phyloP scores from a whole-genome alignment of 1,140 invertebrate species.

The Drosophila ogumai region DNA sequence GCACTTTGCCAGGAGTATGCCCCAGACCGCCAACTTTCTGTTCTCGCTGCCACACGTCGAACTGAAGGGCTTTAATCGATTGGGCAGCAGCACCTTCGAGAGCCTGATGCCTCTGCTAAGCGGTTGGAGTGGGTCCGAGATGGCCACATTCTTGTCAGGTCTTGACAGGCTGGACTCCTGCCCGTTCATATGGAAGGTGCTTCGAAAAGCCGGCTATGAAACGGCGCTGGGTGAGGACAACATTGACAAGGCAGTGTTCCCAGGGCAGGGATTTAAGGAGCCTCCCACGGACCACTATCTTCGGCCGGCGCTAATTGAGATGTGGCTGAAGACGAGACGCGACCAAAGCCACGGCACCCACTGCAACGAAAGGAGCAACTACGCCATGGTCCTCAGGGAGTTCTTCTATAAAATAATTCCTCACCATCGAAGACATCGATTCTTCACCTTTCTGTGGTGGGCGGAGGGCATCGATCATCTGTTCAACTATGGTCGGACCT shows the following conservation, averaged over 20 bases:
- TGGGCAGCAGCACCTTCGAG: slow-evolving; percentile 86
- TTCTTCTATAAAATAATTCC: slow-evolving; percentile 86
- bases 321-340: slow-evolving; percentile 78
- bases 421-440: slow-evolving; percentile 76
- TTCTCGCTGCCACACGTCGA: slow-evolving; percentile 39
- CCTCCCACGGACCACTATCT: slow-evolving; percentile 93
- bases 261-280: slow-evolving; percentile 91
- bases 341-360: slow-evolving; percentile 38
- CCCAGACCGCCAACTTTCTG: slow-evolving; percentile 42
- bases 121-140: slow-evolving; percentile 86
- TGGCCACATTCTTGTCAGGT: slow-evolving; percentile 85
- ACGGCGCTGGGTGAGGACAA: slow-evolving; percentile 92
- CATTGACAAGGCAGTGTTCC: slow-evolving; percentile 90
- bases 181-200: slow-evolving; percentile 92
- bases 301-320: slow-evolving; percentile 89
- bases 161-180: slow-evolving; percentile 86
- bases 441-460: slow-evolving; percentile 92
- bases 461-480: slow-evolving; percentile 91
- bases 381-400: slow-evolving; percentile 85
- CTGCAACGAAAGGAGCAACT: slow-evolving; percentile 86
- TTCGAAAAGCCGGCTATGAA: slow-evolving; percentile 88
- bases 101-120: slow-evolving; percentile 91
- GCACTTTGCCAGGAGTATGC: slow-evolving; percentile 72
- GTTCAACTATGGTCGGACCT: slow-evolving; percentile 88
- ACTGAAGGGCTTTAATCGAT: slow-evolving; percentile 62